These are phyloP conservation scores for Aleiodes leptofemur DNA, from an alignment of 2,888 invertebrate genomes.

Conservation along the genomic window DNA sequence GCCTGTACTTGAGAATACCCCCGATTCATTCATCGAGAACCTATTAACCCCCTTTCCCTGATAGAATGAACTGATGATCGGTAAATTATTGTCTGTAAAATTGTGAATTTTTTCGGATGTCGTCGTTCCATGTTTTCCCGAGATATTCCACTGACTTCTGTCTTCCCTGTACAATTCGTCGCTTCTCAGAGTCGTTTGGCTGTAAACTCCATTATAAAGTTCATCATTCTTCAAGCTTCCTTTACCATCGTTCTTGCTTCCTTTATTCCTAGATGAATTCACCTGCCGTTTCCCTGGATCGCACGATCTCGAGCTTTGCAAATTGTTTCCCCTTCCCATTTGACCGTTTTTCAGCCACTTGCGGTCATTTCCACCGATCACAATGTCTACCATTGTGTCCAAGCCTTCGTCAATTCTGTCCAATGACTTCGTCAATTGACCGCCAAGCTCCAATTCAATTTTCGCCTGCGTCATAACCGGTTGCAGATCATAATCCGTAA, in stretches of 20 bases:
- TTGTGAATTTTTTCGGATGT: slow-evolving; percentile 54
- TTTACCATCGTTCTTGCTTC: neutral
- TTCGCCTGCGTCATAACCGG: slow-evolving; percentile 51
- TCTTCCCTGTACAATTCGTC: slow-evolving; percentile 66
- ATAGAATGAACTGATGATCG: slow-evolving; percentile 39
- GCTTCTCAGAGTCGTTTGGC: slow-evolving; percentile 60
- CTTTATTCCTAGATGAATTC: slow-evolving; percentile 31
- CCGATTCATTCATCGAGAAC: slow-evolving; percentile 62
- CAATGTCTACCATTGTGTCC: slow-evolving; percentile 84
- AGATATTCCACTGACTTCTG: slow-evolving; percentile 58
- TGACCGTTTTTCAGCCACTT: slow-evolving; percentile 29
- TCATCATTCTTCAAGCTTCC: slow-evolving; percentile 57
- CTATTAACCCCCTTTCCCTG: slow-evolving; percentile 57
- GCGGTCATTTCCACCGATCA: slow-evolving; percentile 79
- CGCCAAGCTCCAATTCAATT: slow-evolving; percentile 58
- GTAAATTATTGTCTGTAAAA: slow-evolving; percentile 36
- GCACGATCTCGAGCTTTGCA: slow-evolving; percentile 1
- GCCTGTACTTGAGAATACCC: slow-evolving; percentile 64
- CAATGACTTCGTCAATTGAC: slow-evolving; percentile 82
- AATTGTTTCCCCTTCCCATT: slow-evolving; percentile 13
- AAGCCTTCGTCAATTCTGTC: slow-evolving; percentile 86
- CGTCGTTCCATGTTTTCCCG: slow-evolving; percentile 60
- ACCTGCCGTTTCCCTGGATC: slow-evolving; percentile 19
- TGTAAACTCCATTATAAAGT: slow-evolving; percentile 49
- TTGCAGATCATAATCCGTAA: slow-evolving; percentile 68